These are phyloP conservation scores for Hofmannophila pseudospretella DNA, from an alignment of 2,888 invertebrate genomes.

Conservation along the genomic window DNA sequence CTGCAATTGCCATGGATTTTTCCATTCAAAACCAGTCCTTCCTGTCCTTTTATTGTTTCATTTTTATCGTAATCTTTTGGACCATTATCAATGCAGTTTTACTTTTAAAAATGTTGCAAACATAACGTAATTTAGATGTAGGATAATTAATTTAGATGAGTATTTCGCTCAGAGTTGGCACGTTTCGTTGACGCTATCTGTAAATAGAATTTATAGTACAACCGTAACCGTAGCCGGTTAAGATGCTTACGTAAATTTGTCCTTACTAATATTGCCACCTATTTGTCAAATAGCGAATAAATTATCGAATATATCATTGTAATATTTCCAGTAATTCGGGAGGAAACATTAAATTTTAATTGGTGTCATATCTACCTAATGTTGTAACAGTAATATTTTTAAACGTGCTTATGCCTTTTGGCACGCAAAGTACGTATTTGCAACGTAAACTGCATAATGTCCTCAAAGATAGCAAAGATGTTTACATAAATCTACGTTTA, in stretches of 20 bases:
- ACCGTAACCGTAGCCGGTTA: too few relatives aligned
- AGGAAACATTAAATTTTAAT: too few relatives aligned
- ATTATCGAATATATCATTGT: too few relatives aligned
- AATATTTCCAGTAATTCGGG: too few relatives aligned
- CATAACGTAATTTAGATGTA: constrained; percentile 14
- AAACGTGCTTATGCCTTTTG: too few relatives aligned
- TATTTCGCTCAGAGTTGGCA: constrained; percentile 57
- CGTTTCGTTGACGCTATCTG: constrained; percentile 52
- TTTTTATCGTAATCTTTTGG: background rate
- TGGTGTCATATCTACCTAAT: too few relatives aligned
- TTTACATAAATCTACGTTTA: too few relatives aligned
- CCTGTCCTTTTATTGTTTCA: constrained; percentile 20
- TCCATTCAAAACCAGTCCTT: constrained; percentile 14
- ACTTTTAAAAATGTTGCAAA: background rate
- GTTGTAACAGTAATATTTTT: too few relatives aligned
- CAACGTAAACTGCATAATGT: background rate
- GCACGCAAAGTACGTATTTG: too few relatives aligned
- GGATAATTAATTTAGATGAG: constrained; percentile 45
- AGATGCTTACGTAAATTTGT: constrained; percentile 13
- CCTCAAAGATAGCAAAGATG: background rate
- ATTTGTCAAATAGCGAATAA: background rate
- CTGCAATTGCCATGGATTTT: background rate
- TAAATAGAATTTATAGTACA: constrained; percentile 54
- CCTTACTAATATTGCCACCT: background rate
- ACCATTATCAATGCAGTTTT: too few relatives aligned